Evolutionary conservation across 2,888 invertebrate species (phyloP).

Genomic region (Scaptomyza polygonia): DNA sequence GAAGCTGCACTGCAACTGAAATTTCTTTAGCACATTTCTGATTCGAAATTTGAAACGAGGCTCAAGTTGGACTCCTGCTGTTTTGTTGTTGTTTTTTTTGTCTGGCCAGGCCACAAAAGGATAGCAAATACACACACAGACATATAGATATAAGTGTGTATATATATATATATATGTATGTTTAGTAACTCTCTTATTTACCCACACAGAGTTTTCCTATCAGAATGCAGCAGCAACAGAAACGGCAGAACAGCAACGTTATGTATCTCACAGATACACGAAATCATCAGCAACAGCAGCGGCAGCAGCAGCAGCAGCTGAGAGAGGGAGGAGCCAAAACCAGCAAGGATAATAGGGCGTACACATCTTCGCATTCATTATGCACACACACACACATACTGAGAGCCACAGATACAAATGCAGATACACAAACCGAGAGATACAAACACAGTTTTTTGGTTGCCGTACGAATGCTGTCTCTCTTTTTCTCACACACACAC

Average conservation of each 20-base stretch:
- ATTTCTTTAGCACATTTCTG: slow-evolving; percentile 47
- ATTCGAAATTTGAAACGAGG: slow-evolving; percentile 61
- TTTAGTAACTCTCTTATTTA: slow-evolving; percentile 44
- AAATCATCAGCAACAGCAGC: slow-evolving; percentile 23
- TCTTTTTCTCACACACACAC: slow-evolving; percentile 26
- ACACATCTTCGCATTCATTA: slow-evolving; percentile 82
- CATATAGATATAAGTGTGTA: slow-evolving; percentile 9
- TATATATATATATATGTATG: slow-evolving; percentile 17
- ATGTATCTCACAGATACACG: slow-evolving; percentile 75
- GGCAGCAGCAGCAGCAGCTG: slow-evolving; percentile 18
- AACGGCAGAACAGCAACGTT: slow-evolving; percentile 33
- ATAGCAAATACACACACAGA: slow-evolving; percentile 40
- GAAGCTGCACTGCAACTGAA: slow-evolving; percentile 20
- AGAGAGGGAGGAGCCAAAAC: slow-evolving; percentile 72
- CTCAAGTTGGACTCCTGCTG: slow-evolving; percentile 43
- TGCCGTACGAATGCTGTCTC: slow-evolving; percentile 44
- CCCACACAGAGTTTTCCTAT: slow-evolving; percentile 49
- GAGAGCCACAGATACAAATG: slow-evolving; percentile 40
- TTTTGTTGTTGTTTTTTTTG: slow-evolving; percentile 29
- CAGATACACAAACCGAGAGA: slow-evolving; percentile 53
- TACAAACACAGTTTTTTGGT: slow-evolving; percentile 52
- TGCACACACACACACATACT: slow-evolving; percentile 58
- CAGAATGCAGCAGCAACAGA: slow-evolving; percentile 51
- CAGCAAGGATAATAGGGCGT: slow-evolving; percentile 83
- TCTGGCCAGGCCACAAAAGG: slow-evolving; percentile 65